Conservation (phyloP, 2,888 invertebrate species). For the Philereme vetulata region DNA sequence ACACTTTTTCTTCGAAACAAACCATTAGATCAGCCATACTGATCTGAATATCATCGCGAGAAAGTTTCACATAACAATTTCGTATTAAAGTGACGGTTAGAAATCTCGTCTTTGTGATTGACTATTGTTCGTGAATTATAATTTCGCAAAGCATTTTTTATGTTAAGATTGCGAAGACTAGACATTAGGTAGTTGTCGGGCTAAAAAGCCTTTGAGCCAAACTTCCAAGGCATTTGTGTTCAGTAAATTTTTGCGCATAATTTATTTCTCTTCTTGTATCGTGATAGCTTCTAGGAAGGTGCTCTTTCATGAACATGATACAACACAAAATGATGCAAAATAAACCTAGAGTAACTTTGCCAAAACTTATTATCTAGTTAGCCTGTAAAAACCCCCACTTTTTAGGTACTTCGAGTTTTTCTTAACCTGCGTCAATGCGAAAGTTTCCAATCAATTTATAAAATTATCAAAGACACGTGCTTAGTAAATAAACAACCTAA, state of each 20-base stretch:
- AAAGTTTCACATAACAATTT: slow-evolving; percentile 57
- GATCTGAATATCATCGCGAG: slow-evolving; percentile 56
- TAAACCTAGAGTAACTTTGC: too few relatives aligned
- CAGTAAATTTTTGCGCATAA: too few relatives aligned
- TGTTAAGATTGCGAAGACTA: not conserved
- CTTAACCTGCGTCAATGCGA: not conserved
- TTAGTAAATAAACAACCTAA: too few relatives aligned
- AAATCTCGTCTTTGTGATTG: slow-evolving; percentile 34
- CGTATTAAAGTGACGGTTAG: slow-evolving; percentile 44
- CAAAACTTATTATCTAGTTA: too few relatives aligned
- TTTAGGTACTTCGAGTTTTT: not conserved
- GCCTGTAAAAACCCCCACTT: not conserved
- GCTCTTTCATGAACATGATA: too few relatives aligned
- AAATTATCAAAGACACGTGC: too few relatives aligned
- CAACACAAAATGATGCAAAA: too few relatives aligned
- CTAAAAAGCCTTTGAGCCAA: too few relatives aligned
- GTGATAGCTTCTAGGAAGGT: too few relatives aligned
- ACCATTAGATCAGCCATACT: slow-evolving; percentile 45
- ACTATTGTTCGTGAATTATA: slow-evolving; percentile 26
- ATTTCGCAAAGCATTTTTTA: slow-evolving; percentile 16
- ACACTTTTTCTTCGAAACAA: slow-evolving; percentile 17
- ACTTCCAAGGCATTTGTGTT: too few relatives aligned
- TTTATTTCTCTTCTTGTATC: too few relatives aligned
- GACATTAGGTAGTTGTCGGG: not conserved
- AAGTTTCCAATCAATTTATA: slow-evolving; percentile 5